Evolutionary conservation across 2,888 invertebrate species (phyloP).

Genomic region (Aphodius granarius): DNA sequence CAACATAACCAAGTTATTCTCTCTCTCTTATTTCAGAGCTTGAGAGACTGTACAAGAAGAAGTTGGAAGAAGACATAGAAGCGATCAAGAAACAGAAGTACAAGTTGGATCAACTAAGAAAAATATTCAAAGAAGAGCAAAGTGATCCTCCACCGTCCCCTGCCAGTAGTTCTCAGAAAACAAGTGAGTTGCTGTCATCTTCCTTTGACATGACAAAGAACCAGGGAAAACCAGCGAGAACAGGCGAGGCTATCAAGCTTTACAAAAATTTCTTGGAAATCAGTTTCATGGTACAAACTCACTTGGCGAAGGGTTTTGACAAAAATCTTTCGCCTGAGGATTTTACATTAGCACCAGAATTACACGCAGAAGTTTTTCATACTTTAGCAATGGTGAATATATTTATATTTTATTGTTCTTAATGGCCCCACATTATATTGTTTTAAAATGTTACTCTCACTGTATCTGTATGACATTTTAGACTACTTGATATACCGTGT

Average conservation of each 20-base stretch:
- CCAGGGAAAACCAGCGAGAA: background rate
- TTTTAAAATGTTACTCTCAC: no score
- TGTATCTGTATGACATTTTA: no score
- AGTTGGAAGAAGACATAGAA: constrained; percentile 32
- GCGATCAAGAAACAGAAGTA: background rate
- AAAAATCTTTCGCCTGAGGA: background rate
- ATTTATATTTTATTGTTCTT: no score
- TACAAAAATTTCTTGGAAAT: background rate
- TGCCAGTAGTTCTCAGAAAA: background rate
- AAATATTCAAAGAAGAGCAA: background rate
- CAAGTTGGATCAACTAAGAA: background rate
- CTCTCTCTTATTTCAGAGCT: constrained; percentile 32
- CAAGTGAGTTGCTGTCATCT: background rate
- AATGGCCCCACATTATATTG: no score
- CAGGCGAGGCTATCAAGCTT: background rate
- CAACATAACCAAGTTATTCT: background rate
- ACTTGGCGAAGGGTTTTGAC: background rate
- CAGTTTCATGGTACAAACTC: background rate
- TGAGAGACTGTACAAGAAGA: constrained; percentile 41
- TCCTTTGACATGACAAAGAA: background rate
- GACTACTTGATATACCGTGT: no score
- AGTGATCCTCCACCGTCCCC: background rate
- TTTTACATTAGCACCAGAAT: no score
- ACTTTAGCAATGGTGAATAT: no score
- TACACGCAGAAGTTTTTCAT: no score